Evolutionary conservation across 1,140 invertebrate species (phyloP), one percentile per base, ranked within the genome.

Genomic region (Micrasema longulum): DNA sequence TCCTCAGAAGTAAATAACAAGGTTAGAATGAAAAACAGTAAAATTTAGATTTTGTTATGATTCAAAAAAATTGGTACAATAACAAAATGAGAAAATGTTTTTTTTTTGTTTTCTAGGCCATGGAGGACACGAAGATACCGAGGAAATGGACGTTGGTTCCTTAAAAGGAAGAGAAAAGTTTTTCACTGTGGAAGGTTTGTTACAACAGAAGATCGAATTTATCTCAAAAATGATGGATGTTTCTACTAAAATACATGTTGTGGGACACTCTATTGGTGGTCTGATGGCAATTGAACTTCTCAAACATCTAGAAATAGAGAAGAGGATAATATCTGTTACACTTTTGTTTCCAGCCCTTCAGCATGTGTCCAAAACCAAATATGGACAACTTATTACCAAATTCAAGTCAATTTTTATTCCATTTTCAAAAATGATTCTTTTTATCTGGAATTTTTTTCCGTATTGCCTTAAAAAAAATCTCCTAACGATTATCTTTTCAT

Each of bases 251-350:
- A 77, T 97, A 2, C 88, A 93, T 80, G 76, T 95, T 0, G 86
- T 96, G 73, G 93, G 92, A 1, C 95, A 96, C 85, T 96, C 95
- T 0, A 92, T 96, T 77, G 95, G 95, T 0, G 86, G 88, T 72
- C 94, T 94, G 87, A 91, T 95, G 71, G 87, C 88, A 69, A 78
- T 94, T 11, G 89, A 95, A 75, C 77, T 95, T 14, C 76, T 96
- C 3, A 88, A 92, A 74, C 78, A 89, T 50, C 73, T 82, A 26
- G 74, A 80, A 20, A 82, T 90, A 26, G 81, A 80, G 12, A 69
- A 79, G 10, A 83, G 80, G 74, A 77, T 90, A 36, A 77, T 79
- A 7, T 87, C 88, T 76, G 85, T 83, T 77, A 95, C 91, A 79
- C 80, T 96, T 48, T 77, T 96, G 0, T 96, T 95, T 83, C 95